Conservation (phyloP, 2,797 vertebrate species). For the Hoplostethus mediterraneus region DNA sequence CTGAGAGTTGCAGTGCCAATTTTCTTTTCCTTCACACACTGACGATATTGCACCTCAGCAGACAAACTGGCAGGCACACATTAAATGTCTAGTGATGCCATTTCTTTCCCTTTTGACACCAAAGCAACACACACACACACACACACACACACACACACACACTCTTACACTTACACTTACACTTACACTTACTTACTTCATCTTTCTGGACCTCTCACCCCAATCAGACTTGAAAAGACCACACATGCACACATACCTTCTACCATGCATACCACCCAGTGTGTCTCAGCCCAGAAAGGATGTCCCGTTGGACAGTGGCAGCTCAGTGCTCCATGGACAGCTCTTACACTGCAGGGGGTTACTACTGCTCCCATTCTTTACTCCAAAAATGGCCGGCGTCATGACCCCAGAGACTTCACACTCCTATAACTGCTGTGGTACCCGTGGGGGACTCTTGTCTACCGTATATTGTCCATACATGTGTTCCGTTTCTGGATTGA, state of each 20-base stretch:
- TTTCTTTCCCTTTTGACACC: conserved; percentile 47
- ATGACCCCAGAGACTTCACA: conserved; percentile 73
- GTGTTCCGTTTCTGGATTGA: conserved; percentile 63
- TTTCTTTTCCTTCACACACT: conserved; percentile 50
- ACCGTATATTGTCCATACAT: conserved; percentile 59
- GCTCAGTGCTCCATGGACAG: conserved; percentile 61
- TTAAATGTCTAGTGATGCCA: conserved; percentile 33
- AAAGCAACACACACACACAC: conserved; percentile 55
- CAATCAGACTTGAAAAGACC: conserved; percentile 33
- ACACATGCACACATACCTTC: conserved; percentile 35
- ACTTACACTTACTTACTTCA: neutral
- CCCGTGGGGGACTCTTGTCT: conserved; percentile 56
- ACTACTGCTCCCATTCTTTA: conserved; percentile 37
- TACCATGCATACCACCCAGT: conserved; percentile 24
- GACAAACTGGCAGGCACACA: conserved; percentile 45
- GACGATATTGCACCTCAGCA: conserved; percentile 61
- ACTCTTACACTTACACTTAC: conserved; percentile 17
- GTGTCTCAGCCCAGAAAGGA: conserved; percentile 50
- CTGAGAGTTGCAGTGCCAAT: conserved; percentile 26
- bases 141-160: conserved; percentile 7
- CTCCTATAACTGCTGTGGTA: conserved; percentile 63
- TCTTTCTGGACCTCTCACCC: conserved; percentile 35
- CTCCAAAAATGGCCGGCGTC: conserved; percentile 67
- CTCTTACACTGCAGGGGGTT: conserved; percentile 43
- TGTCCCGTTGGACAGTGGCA: conserved; percentile 38